phyloP scores from a whole-genome alignment of 2,797 vertebrate species.

The Tapera naevia region DNA sequence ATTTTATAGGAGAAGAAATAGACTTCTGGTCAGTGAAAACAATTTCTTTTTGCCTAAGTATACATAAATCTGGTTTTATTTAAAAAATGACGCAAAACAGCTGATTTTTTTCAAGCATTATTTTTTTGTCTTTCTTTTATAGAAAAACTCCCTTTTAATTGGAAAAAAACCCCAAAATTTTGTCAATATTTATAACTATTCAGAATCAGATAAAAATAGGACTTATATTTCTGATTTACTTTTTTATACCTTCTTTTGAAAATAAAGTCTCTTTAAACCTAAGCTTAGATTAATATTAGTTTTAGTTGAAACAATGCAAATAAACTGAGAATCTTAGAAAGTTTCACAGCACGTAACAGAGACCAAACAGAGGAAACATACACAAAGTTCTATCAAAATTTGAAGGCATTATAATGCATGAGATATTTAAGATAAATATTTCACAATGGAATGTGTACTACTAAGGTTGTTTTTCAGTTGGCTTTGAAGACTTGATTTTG shows the following conservation, averaged over 20 bases:
- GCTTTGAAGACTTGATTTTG: neutral
- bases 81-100: neutral
- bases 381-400: neutral
- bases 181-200: neutral
- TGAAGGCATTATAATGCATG: neutral
- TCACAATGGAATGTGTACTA: neutral
- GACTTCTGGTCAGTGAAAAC: neutral
- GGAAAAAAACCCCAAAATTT: accelerated
- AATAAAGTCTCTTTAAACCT: neutral
- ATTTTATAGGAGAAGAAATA: neutral
- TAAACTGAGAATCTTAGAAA: neutral
- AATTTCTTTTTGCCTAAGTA: neutral
- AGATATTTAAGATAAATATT: neutral
- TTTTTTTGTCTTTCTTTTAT: neutral
- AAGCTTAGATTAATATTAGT: neutral
- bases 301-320: neutral
- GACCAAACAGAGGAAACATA: neutral
- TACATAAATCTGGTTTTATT: neutral
- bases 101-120: neutral
- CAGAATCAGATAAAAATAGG: neutral
- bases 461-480: neutral
- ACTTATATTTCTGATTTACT: neutral
- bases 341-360: neutral
- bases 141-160: neutral
- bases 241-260: neutral